phyloP scores from a whole-genome alignment of 1,140 invertebrate genomes.

The Periplaneta americana region DNA sequence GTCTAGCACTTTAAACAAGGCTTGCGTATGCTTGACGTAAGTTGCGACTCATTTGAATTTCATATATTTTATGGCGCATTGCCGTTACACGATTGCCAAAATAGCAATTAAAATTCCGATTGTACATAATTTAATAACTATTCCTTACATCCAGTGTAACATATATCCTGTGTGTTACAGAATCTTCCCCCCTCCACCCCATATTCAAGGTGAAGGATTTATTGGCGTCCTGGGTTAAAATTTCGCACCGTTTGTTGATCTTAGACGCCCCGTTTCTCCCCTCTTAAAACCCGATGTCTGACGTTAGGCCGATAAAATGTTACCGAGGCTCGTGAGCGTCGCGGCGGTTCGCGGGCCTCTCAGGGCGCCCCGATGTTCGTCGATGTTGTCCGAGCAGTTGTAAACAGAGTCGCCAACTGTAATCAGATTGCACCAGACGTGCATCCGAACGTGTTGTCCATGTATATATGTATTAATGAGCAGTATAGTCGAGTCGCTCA shows the following conservation, averaged over 20 bases:
- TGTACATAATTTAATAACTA: not conserved
- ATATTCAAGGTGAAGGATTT: not conserved
- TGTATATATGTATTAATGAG: too few relatives aligned
- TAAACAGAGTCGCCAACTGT: not conserved
- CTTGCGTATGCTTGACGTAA: too few relatives aligned
- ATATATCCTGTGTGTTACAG: too few relatives aligned
- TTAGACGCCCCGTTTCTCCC: not conserved
- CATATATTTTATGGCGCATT: not conserved
- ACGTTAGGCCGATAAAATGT: not conserved
- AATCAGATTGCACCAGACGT: not conserved
- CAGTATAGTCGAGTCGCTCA: too few relatives aligned
- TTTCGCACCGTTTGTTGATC: not conserved
- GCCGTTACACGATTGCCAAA: not conserved
- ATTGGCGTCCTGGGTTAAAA: not conserved
- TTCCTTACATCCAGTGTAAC: not conserved
- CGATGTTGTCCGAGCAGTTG: not conserved
- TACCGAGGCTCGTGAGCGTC: not conserved
- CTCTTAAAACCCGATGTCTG: not conserved
- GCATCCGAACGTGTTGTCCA: not conserved
- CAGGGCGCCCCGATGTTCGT: not conserved
- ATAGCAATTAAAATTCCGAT: not conserved
- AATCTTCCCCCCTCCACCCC: too few relatives aligned
- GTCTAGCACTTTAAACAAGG: too few relatives aligned
- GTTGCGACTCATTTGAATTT: not conserved
- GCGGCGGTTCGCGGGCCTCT: not conserved